These are phyloP conservation scores for Stomorhina lunata DNA, from an alignment of 2,888 invertebrate genomes.

Conservation along the genomic window DNA sequence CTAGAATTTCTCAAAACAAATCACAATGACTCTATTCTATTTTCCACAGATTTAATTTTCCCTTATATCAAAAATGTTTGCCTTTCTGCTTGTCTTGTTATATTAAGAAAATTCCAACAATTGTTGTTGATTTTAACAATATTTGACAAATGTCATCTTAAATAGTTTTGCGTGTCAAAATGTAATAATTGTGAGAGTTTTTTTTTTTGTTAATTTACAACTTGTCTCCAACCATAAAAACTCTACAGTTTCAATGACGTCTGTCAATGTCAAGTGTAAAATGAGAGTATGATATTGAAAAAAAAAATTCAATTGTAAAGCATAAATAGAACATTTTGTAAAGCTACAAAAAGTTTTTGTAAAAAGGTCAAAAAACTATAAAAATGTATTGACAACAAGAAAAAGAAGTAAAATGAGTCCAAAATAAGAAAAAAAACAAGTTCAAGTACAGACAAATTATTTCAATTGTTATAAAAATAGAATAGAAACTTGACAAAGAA, in stretches of 20 bases:
- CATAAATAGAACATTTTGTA: not conserved
- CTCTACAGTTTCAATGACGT: not conserved
- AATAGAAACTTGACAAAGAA: too few relatives aligned
- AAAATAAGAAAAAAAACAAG: slow-evolving; percentile 9
- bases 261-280: slow-evolving; percentile 49
- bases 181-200: not conserved
- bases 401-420: not conserved
- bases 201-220: not conserved
- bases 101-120: not conserved
- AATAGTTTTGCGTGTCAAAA: slow-evolving; percentile 35
- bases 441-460: slow-evolving; percentile 30
- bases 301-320: not conserved
- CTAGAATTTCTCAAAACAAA: not conserved
- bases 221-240: not conserved
- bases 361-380: slow-evolving; percentile 35
- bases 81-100: not conserved
- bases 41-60: not conserved
- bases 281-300: not conserved
- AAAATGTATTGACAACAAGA: not conserved
- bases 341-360: not conserved
- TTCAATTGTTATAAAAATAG: too few relatives aligned
- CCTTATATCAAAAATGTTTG: too few relatives aligned
- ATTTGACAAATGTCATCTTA: slow-evolving; percentile 22
- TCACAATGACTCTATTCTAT: not conserved
- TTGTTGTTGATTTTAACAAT: not conserved